Evolutionary conservation across 2,113 vertebrate genomes (phyloP), one percentile per base, ranked within the genome.

Genomic region (Eurystomus gularis): DNA sequence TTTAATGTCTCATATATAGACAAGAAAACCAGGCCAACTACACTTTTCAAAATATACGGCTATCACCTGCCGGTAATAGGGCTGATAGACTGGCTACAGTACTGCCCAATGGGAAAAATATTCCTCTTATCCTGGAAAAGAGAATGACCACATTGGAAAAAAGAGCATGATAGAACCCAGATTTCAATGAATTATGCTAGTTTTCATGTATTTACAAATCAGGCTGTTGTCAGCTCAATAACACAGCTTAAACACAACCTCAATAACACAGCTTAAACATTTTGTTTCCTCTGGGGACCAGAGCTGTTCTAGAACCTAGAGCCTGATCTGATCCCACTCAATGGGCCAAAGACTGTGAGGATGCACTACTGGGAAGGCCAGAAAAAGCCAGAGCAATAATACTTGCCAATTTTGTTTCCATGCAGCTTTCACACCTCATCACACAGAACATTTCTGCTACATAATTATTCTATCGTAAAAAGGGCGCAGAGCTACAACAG

Each of bases 111-210:
- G 1, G 21, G 17, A 77, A 89, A 48, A 44, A 48, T 14, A 35
- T 4, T 58, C 33, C 51, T 51, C 49, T 71, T 49, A 51, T 79
- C 46, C 31, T 66, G 21, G 52, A 86, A 85, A 90, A 79, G 7
- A 13, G 70, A 93, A 89, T 4, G 17, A 68, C 10, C 48, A 49
- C 29, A 35, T 0, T 33, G 31, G 58, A 85, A 95, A n/a, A 84
- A 2, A 76, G 18, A 91, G 39, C 44, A 54, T 0, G 0, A 73
- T 17, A 72, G 9, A 86, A 72, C 9, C 7, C 16, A 54, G 15
- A 54, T 57, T 72, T 76, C 39, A 73, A 65, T 26, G 18, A 64
- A 39, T 72, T 86, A 57, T 37, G 29, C 16, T 28, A 28, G 52
- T 37, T 58, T 71, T 37, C 24, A 58, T 15, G 20, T 69, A 55